Conservation (phyloP, 1,140 invertebrate species). For the Anagrus nilaparvatae region DNA sequence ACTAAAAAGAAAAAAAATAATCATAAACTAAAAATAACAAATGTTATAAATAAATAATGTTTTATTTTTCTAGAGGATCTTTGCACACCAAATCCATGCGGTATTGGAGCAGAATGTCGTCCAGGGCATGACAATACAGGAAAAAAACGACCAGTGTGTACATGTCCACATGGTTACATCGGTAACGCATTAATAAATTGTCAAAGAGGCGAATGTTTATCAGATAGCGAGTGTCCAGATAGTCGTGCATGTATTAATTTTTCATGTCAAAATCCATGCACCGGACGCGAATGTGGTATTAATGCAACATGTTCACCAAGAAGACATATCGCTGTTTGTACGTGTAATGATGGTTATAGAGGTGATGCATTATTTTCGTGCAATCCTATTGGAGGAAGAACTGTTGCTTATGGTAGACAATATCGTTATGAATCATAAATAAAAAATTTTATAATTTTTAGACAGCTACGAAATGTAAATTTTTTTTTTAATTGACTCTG, state of each 20-base stretch:
- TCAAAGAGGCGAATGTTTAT: constrained; percentile 62
- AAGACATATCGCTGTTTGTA: constrained; percentile 75
- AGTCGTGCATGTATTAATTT: constrained; percentile 65
- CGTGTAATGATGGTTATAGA: constrained; percentile 67
- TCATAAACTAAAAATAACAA: too few species aligned
- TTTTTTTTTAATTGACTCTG: too few species aligned
- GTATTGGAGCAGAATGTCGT: constrained; percentile 67
- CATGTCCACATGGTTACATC: constrained; percentile 66
- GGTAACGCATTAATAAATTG: constrained; percentile 68
- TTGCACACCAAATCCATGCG: constrained; percentile 77
- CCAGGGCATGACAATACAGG: constrained; percentile 71
- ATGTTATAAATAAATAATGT: too few species aligned
- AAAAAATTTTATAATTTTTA: too few species aligned
- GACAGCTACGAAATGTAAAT: too few species aligned
- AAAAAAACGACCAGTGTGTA: constrained; percentile 72
- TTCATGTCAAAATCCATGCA: constrained; percentile 63
- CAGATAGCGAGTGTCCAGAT: constrained; percentile 61
- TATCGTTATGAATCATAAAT: too few species aligned
- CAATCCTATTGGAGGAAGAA: constrained; percentile 31
- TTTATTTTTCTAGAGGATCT: too few species aligned
- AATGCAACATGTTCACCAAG: constrained; percentile 51
- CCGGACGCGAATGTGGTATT: constrained; percentile 58
- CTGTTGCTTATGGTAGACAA: too few species aligned
- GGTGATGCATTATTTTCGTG: constrained; percentile 62
- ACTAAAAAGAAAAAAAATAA: too few species aligned